These are phyloP conservation scores for Arnoldichthys spilopterus DNA, from an alignment of 2,797 vertebrate species.

Conservation along the genomic window DNA sequence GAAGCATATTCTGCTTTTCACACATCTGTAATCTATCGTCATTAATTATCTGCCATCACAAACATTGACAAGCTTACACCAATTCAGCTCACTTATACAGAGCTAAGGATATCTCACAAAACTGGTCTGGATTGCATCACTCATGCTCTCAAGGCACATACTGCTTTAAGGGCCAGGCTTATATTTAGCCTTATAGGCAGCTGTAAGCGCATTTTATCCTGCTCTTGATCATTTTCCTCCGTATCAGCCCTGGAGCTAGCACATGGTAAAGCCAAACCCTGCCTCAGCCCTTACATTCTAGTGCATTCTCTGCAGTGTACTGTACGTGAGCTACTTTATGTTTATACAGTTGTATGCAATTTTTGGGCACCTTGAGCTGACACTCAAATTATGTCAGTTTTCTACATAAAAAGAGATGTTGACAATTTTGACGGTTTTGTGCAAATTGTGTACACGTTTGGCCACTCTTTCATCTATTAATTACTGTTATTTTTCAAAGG, in stretches of 20 bases:
- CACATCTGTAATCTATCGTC: not conserved
- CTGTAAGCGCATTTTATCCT: not conserved
- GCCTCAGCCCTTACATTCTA: not conserved
- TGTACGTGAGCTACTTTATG: not conserved
- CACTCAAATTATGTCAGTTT: no score
- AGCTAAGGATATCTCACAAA: not conserved
- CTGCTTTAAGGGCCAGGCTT: not conserved
- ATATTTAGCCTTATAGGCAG: not conserved
- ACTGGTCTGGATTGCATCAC: conserved; percentile 1
- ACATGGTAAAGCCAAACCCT: not conserved
- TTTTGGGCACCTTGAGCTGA: no score
- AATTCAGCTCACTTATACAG: not conserved
- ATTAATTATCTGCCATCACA: conserved; percentile 2
- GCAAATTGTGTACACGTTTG: no score
- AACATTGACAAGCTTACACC: conserved; percentile 1
- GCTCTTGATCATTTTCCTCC: not conserved
- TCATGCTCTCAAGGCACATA: not conserved
- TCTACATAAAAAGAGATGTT: no score
- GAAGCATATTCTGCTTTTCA: conserved; percentile 22
- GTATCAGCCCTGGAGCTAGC: not conserved
- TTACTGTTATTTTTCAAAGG: no score
- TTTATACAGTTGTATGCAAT: no score
- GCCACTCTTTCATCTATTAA: no score
- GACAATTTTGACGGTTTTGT: no score
- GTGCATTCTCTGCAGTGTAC: not conserved